A percentile compares a stretch with the other conserved stretches of the same genome.
Evolutionary conservation across 2,797 vertebrate genomes (phyloP).

Genomic region (Eulemur mongoz): DNA sequence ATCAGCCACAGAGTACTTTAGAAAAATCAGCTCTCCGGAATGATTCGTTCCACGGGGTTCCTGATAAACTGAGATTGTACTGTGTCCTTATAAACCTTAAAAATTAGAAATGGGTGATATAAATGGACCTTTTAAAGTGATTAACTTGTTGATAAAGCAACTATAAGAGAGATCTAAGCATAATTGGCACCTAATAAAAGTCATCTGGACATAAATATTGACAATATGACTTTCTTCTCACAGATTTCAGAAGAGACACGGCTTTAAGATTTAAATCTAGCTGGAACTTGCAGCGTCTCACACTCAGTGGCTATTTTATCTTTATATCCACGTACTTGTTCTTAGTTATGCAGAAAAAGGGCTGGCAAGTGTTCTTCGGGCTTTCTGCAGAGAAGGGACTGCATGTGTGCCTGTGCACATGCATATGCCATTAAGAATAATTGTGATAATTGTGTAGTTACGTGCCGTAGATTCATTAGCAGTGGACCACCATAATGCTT

Average conservation of each 20-base stretch:
- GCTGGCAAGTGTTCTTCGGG: background rate
- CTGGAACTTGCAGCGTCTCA: background rate
- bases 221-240: constrained; percentile 15
- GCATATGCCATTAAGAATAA: background rate
- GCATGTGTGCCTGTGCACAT: background rate
- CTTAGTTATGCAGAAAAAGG: constrained; percentile 14
- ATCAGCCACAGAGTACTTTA: background rate
- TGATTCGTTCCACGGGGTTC: background rate
- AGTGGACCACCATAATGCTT: background rate
- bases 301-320: constrained; percentile 1
- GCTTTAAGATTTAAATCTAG: constrained; percentile 44
- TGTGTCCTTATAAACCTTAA: background rate
- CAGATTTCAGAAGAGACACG: constrained; percentile 19
- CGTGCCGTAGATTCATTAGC: background rate
- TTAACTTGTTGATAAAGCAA: constrained; percentile 32
- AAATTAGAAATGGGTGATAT: background rate
- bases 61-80: background rate
- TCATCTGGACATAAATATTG: background rate
- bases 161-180: background rate
- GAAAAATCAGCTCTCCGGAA: background rate
- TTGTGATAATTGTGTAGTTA: background rate
- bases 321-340: background rate
- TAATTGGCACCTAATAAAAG: background rate
- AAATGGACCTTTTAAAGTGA: constrained; percentile 1
- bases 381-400: background rate